phyloP scores from a whole-genome alignment of 2,888 invertebrate genomes.

The Acrobasis repandana region DNA sequence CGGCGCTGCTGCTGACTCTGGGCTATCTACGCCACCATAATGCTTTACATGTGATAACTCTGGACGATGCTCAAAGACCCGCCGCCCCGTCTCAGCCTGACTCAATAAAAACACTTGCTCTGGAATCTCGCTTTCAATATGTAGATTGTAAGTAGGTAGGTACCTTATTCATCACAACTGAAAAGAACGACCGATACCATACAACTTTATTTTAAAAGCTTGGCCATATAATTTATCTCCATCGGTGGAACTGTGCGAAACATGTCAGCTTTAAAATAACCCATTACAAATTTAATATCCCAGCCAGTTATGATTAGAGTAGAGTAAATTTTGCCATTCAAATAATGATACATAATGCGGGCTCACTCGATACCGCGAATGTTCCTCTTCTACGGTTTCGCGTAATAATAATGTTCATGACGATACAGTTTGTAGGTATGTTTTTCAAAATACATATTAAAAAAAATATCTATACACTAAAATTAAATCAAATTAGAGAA shows the following conservation, averaged over 20 bases:
- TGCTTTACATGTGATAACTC: conserved; percentile 37
- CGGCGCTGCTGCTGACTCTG: conserved; percentile 23
- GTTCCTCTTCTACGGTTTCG: conserved; percentile 37
- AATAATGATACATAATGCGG: conserved; percentile 78
- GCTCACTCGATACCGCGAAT: conserved; percentile 57
- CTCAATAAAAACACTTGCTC: conserved; percentile 18
- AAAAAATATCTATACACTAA: too few relatives aligned
- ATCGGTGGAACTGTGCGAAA: conserved; percentile 39
- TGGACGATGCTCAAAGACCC: conserved; percentile 40
- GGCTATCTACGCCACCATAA: conserved; percentile 30
- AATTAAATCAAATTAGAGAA: background rate
- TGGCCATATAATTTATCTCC: conserved; percentile 41
- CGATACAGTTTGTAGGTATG: too few relatives aligned
- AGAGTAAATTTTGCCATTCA: conserved; percentile 76
- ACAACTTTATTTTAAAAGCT: conserved; percentile 32
- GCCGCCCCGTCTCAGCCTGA: conserved; percentile 32
- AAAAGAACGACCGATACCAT: conserved; percentile 23
- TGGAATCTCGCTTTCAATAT: conserved; percentile 26
- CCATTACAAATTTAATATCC: conserved; percentile 71
- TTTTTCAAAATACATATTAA: too few relatives aligned
- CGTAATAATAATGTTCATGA: conserved; percentile 5
- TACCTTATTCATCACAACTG: background rate
- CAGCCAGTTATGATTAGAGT: conserved; percentile 65
- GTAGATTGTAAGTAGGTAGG: too few relatives aligned
- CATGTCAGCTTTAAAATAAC: conserved; percentile 63